Conservation (phyloP, 2,113 vertebrate species). For the Parus major region DNA sequence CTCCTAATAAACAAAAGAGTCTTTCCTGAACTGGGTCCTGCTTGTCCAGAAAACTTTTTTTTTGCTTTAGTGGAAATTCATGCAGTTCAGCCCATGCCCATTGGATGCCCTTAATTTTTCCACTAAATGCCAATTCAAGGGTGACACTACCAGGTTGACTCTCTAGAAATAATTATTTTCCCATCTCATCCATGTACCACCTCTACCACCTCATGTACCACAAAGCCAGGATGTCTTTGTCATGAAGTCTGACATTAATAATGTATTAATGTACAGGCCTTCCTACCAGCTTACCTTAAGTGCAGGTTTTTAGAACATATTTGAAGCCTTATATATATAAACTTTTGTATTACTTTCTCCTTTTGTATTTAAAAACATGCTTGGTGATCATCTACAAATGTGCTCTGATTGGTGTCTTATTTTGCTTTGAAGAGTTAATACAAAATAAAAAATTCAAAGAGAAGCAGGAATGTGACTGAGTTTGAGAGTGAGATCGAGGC, state of each 20-base stretch:
- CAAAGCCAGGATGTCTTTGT: background rate
- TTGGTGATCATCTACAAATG: background rate
- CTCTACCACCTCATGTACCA: background rate
- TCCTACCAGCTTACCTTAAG: background rate
- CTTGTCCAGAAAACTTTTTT: background rate
- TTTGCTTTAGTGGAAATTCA: background rate
- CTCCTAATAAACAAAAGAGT: background rate
- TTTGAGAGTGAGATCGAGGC: accelerated
- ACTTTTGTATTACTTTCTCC: background rate
- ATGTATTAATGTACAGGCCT: background rate
- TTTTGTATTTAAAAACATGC: background rate
- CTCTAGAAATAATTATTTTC: background rate
- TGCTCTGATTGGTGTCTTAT: background rate
- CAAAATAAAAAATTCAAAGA: background rate
- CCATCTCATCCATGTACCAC: background rate
- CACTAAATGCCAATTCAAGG: background rate
- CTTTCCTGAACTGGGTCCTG: background rate
- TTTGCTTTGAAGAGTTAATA: background rate
- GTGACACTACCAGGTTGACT: background rate
- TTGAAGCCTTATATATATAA: background rate
- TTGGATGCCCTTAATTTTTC: background rate
- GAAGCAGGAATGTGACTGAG: background rate
- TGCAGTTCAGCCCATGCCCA: background rate
- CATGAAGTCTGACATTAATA: background rate
- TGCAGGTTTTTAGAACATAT: background rate